Conservation (phyloP, 1,140 invertebrate genomes). For the Akabosia matsudoensis region DNA sequence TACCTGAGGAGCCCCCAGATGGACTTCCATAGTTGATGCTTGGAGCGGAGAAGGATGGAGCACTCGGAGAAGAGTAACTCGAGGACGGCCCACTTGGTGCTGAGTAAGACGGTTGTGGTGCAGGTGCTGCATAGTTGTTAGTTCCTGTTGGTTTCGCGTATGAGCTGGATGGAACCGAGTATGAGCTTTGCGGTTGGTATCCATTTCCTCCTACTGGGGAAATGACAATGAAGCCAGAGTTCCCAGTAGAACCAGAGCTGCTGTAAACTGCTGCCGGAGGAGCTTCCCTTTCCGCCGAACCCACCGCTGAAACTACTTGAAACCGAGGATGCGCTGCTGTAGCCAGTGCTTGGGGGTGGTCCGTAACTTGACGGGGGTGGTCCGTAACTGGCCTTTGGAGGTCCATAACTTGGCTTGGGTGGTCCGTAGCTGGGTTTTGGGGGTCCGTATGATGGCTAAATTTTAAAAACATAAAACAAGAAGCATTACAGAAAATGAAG, state of each 20-base stretch:
- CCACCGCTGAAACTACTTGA: constrained; percentile 20
- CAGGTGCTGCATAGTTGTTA: background rate
- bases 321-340: background rate
- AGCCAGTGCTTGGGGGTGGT: background rate
- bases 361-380: background rate
- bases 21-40: background rate
- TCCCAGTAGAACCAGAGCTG: constrained; percentile 7
- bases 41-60: constrained; percentile 24
- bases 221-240: constrained; percentile 36
- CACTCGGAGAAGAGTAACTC: background rate
- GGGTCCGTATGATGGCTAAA: constrained; percentile 11
- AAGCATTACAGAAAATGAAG: too few relatives aligned
- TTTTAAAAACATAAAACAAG: background rate
- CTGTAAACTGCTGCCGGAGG: constrained; percentile 13
- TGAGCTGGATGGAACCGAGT: constrained; percentile 18
- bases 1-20: too few relatives aligned
- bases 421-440: background rate
- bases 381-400: background rate
- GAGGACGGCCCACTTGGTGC: constrained; percentile 22
- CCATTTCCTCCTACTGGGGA: constrained; percentile 16
- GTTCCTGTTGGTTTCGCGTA: constrained; percentile 22
- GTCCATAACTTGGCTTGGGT: background rate
- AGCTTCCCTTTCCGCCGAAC: constrained; percentile 14
- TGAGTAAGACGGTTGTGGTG: background rate
- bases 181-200: constrained; percentile 25